Conservation (phyloP, 2,888 invertebrate genomes). For the Nemotelus nigrinus region DNA sequence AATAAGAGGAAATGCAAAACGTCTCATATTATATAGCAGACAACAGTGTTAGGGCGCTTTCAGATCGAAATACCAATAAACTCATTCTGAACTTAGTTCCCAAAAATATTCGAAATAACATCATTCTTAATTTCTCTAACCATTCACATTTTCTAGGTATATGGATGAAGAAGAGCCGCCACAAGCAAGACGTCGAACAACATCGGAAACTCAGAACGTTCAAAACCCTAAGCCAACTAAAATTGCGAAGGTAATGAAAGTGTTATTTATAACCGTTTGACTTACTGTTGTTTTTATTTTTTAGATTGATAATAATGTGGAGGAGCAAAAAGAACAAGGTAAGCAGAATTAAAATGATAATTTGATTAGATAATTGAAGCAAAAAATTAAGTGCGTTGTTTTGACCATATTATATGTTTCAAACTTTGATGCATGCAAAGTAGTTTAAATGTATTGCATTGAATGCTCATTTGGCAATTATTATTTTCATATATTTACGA, state of each 20-base stretch:
- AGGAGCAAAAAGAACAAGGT: constrained; percentile 36
- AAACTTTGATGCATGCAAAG: too few relatives aligned
- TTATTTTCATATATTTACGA: background rate
- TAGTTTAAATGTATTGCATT: too few relatives aligned
- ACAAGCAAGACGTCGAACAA: constrained; percentile 57
- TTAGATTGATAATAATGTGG: constrained; percentile 12
- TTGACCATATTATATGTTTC: too few relatives aligned
- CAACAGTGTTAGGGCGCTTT: too few relatives aligned
- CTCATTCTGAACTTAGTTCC: too few relatives aligned
- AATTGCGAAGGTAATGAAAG: constrained; percentile 26
- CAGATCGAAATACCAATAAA: too few relatives aligned
- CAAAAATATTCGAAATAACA: background rate
- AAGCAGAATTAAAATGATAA: background rate
- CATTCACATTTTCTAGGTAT: constrained; percentile 52
- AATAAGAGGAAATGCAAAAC: too few relatives aligned
- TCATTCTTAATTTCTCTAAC: background rate
- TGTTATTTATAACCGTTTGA: background rate
- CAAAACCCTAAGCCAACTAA: constrained; percentile 3
- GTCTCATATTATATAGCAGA: too few relatives aligned
- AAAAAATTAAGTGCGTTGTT: background rate
- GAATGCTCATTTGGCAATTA: background rate
- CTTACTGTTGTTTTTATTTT: background rate
- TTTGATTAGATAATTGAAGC: background rate
- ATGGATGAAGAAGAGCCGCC: constrained; percentile 58
- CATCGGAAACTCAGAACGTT: constrained; percentile 52